These are phyloP conservation scores for Muntiacus muntjak DNA, from an alignment of 2,113 vertebrate species.

Conservation along the genomic window DNA sequence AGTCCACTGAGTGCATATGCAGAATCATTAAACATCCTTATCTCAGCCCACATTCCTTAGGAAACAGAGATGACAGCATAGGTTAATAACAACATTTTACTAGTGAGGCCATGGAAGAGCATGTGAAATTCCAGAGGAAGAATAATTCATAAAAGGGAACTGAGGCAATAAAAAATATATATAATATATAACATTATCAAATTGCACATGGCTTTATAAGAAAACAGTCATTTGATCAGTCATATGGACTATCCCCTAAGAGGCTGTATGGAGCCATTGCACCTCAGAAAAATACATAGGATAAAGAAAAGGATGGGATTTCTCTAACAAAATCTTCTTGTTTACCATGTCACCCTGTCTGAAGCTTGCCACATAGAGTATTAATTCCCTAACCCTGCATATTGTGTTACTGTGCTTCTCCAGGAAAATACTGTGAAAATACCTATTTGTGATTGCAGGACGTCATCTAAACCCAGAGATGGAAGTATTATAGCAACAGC, in stretches of 20 bases:
- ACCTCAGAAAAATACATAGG: neutral
- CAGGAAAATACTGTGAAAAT: neutral
- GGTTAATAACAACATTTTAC: neutral
- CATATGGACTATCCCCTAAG: neutral
- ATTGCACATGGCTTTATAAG: neutral
- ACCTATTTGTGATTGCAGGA: neutral
- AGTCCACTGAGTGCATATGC: neutral
- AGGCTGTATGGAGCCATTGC: neutral
- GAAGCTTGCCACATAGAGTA: neutral
- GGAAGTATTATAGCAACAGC: neutral
- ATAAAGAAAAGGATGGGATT: neutral
- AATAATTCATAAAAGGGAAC: neutral
- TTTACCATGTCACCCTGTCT: neutral
- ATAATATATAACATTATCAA: neutral
- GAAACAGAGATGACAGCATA: neutral
- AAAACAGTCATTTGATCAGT: neutral
- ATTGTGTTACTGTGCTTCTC: neutral
- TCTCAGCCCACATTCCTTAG: neutral
- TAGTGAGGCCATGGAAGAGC: neutral
- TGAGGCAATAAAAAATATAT: neutral
- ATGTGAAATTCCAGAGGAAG: neutral
- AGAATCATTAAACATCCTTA: slow-evolving; percentile 4
- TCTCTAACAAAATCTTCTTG: neutral
- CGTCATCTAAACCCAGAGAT: neutral
- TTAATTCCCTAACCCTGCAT: neutral